phyloP scores from a whole-genome alignment of 2,797 vertebrate species.

The Hyperoplus lanceolatus region DNA sequence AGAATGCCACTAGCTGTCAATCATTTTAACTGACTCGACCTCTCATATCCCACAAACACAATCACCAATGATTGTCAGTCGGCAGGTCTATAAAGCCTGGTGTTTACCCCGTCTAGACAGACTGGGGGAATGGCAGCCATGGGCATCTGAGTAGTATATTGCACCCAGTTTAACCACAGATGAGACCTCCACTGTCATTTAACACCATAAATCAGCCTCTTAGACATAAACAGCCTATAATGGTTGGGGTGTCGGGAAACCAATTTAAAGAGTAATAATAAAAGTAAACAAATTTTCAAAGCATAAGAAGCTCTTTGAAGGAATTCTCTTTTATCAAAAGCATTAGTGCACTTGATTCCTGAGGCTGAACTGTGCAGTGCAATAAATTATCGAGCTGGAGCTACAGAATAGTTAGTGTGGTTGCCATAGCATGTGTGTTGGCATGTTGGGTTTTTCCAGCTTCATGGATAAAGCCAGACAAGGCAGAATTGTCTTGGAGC shows the following conservation, averaged over 20 bases:
- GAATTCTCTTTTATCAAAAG: conserved; percentile 61
- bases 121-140: conserved; percentile 65
- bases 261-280: conserved; percentile 45
- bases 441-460: conserved; percentile 29
- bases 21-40: conserved; percentile 62
- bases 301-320: conserved; percentile 27
- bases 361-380: conserved; percentile 35
- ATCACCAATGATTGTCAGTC: conserved; percentile 71
- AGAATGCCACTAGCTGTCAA: conserved; percentile 58
- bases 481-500: conserved; percentile 18
- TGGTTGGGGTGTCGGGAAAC: conserved; percentile 43
- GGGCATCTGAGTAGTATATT: conserved; percentile 64
- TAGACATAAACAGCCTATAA: conserved; percentile 50
- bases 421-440: conserved; percentile 29
- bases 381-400: conserved; percentile 50
- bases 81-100: conserved; percentile 68
- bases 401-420: conserved; percentile 34
- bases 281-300: conserved; percentile 47
- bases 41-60: conserved; percentile 59
- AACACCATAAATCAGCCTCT: conserved; percentile 75
- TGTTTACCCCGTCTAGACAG: conserved; percentile 83
- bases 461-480: conserved; percentile 29
- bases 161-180: conserved; percentile 77
- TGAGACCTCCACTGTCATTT: conserved; percentile 74
- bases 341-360: conserved; percentile 54